A percentile compares a stretch with the other conserved stretches of the same genome.
Evolutionary conservation across 1,140 invertebrate genomes (phyloP).

Genomic region (Lineus longissimus): DNA sequence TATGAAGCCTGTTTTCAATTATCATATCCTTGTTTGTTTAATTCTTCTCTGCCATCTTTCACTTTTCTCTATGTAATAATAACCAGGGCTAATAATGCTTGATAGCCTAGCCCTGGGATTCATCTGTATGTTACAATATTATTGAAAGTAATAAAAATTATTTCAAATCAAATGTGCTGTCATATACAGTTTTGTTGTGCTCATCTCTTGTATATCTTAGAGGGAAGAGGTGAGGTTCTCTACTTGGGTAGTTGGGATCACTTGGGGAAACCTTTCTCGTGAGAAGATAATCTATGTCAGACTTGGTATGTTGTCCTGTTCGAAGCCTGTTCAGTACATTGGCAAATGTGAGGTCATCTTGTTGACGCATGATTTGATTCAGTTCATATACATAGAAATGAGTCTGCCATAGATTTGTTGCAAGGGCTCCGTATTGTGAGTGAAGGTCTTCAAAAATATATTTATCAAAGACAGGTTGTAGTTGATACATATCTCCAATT

Average conservation of each 20-base stretch:
- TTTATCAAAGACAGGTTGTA: background rate
- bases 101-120: too few relatives aligned
- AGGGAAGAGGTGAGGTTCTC: background rate
- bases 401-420: background rate
- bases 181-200: background rate
- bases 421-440: background rate
- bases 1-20: too few relatives aligned
- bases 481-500: background rate
- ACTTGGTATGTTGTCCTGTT: background rate
- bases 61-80: too few relatives aligned
- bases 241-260: background rate
- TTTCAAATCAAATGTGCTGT: too few relatives aligned
- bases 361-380: background rate
- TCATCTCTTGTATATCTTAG: background rate
- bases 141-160: too few relatives aligned
- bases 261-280: background rate
- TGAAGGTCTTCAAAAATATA: background rate
- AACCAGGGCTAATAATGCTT: too few relatives aligned
- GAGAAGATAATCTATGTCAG: background rate
- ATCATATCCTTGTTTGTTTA: too few relatives aligned
- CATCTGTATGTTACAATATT: too few relatives aligned
- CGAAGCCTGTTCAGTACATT: background rate
- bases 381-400: slow-evolving; percentile 3
- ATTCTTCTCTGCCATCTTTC: too few relatives aligned
- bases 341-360: background rate